Evolutionary conservation across 1,140 invertebrate genomes (phyloP).

Genomic region (Thereuonema tuberculata): DNA sequence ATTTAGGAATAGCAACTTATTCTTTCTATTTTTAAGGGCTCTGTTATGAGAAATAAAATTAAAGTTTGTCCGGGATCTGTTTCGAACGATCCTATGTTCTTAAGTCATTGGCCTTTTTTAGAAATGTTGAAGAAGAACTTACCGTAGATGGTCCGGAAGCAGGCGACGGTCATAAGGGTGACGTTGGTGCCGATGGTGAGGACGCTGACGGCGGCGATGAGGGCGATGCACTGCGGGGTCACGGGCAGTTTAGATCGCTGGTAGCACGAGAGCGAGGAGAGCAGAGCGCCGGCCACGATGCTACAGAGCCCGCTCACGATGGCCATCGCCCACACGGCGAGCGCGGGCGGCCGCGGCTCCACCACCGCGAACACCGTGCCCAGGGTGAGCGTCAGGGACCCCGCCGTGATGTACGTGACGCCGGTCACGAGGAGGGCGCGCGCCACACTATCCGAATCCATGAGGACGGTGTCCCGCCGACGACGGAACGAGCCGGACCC

Average conservation of each 20-base stretch:
- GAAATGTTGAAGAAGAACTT: no score
- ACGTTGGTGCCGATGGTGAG: not conserved
- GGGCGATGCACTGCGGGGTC: not conserved
- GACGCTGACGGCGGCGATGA: not conserved
- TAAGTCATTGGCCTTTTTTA: no score
- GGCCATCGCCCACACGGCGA: not conserved
- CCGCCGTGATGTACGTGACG: conserved; percentile 1
- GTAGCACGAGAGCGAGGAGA: not conserved
- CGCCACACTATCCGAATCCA: not conserved
- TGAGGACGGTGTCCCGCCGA: not conserved
- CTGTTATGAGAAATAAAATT: no score
- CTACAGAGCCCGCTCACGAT: not conserved
- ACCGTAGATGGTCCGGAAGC: no score
- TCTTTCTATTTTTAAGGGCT: no score
- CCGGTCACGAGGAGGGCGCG: not conserved
- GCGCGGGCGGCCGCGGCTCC: not conserved
- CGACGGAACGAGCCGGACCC: not conserved
- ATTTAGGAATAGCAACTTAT: no score
- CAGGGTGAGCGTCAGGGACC: not conserved
- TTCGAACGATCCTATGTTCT: no score
- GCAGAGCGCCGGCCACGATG: not conserved
- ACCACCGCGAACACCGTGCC: not conserved
- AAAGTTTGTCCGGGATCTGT: no score
- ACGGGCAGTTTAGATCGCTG: not conserved
- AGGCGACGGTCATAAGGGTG: not conserved